Conservation (phyloP, 2,888 invertebrate species). For the Zygothrica quintamaculata region DNA sequence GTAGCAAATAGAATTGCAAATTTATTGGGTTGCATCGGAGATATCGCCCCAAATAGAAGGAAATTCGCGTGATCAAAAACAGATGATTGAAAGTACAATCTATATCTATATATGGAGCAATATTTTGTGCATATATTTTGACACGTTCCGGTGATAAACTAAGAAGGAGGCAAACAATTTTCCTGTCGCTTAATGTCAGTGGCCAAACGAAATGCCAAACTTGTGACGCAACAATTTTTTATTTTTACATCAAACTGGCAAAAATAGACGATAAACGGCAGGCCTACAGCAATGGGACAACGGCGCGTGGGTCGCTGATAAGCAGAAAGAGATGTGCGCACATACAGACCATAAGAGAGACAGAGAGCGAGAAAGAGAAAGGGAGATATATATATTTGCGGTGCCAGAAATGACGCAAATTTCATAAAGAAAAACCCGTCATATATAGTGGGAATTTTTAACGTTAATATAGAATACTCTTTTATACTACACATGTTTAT, state of each 20-base stretch:
- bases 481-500: too few relatives aligned
- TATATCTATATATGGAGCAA: constrained; percentile 7
- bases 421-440: constrained; percentile 3
- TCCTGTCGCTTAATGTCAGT: constrained; percentile 40
- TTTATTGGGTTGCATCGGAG: constrained; percentile 34
- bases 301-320: constrained; percentile 39
- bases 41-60: constrained; percentile 47
- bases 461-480: too few relatives aligned
- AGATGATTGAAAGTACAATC: constrained; percentile 9
- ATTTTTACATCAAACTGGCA: constrained; percentile 54
- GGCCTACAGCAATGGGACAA: constrained; percentile 1
- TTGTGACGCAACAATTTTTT: constrained; percentile 65
- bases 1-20: constrained; percentile 36
- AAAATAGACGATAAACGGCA: constrained; percentile 21
- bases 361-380: too few relatives aligned
- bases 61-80: constrained; percentile 40
- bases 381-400: too few relatives aligned
- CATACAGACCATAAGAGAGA: not conserved
- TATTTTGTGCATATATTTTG: too few relatives aligned
- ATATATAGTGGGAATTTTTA: constrained; percentile 15
- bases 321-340: constrained; percentile 2
- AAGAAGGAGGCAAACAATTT: constrained; percentile 17
- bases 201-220: constrained; percentile 44
- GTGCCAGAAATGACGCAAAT: constrained; percentile 33
- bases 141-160: constrained; percentile 46